Evolutionary conservation across 1,140 invertebrate species (phyloP).

Genomic region (Diuraphis noxia): DNA sequence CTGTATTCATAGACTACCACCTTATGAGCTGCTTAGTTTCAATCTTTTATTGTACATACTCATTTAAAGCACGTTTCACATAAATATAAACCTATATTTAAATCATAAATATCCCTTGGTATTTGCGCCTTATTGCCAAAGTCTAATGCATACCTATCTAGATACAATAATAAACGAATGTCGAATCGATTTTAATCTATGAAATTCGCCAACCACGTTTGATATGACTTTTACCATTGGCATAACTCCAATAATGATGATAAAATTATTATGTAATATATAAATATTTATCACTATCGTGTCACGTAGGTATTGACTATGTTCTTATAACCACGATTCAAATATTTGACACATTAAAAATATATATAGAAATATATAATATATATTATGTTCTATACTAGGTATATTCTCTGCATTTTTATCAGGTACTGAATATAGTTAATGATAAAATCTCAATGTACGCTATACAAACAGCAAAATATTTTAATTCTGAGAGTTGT

Average conservation of each 20-base stretch:
- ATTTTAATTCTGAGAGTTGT: too few relatives aligned
- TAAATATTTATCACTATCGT: background rate
- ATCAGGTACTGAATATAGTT: background rate
- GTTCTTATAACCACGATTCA: background rate
- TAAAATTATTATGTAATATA: background rate
- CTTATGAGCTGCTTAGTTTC: background rate
- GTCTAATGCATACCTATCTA: background rate
- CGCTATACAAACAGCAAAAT: too few relatives aligned
- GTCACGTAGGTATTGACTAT: constrained; percentile 2
- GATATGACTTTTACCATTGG: background rate
- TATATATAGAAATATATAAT: background rate
- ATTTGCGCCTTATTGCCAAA: background rate
- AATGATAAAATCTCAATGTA: background rate
- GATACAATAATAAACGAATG: background rate
- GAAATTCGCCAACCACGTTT: background rate
- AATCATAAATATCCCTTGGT: background rate
- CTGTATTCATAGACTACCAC: too few relatives aligned
- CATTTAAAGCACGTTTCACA: background rate
- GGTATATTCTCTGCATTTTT: background rate
- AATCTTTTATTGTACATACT: background rate
- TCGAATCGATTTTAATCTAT: background rate
- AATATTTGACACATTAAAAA: background rate
- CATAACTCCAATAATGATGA: background rate
- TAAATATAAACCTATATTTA: background rate
- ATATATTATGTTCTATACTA: too few relatives aligned